Base-by-base conservation (phyloP, 1,140 invertebrate species). In the Cherax destructor region DNA sequence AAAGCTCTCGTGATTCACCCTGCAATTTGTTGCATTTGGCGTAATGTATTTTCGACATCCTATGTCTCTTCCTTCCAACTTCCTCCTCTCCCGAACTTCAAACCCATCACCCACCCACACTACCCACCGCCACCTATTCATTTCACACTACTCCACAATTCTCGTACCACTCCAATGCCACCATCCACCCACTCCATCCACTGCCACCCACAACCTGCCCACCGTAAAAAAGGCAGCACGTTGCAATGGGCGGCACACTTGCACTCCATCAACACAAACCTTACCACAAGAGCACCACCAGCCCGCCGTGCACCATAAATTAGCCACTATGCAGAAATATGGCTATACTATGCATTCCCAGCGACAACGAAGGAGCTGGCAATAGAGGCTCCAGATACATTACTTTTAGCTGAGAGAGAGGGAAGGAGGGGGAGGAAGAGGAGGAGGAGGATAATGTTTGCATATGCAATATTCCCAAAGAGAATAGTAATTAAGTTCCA, bases 311-410 rank as follows among this genome's bases (percentile, higher is more conserved):
- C n/a, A 30, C 69, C 69, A 74, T 74, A 74, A 74, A 74, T 74
- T 74, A 74, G 9, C 6, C 69, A 30, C 69, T 30, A 74, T 74
- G 69, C 69, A 74, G n/a, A 74, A 74, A 74, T 74, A 74, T 74
- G n/a, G 21, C 69, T n/a, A 74, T 74, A 30, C 69, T 30, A 74
- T 74, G 69, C 69, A 74, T 74, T 74, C 69, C n/a, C 69, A 74
- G 21, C 69, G 24, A 74, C 69, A 74, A 74, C 30, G 69, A 10
- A 30, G 21, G 69, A 74, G 24, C 69, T 30, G 69, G n/a, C n/a
- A 74, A 74, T 74, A 74, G 69, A 1, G n/a, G 24, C 30, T 16
- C 69, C 69, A 30, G 69, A 74, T 24, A 74, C 69, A 74, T 74
- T 74, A 74, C 69, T 21, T 65, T 16, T 16, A 18, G 52, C 16